Base-by-base conservation (phyloP, 2,113 vertebrate genomes). In the Scortum barcoo region DNA sequence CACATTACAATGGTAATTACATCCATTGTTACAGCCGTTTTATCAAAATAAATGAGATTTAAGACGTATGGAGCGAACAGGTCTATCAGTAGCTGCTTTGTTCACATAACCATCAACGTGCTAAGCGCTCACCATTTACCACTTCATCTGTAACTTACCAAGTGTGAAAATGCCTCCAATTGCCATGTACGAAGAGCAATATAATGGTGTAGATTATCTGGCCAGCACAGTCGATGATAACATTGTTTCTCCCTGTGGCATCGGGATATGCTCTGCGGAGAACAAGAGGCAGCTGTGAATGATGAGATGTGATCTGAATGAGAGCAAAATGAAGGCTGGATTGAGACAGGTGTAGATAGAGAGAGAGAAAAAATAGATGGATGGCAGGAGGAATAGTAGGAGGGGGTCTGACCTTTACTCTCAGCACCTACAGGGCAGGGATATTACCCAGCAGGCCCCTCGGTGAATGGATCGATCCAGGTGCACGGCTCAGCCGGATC, bases 401-500 rank as follows among this genome's bases (percentile, higher is more conserved):
- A 66, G 54, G 76, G 44, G 53, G 48, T 78, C 2, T 88, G 89
- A 92, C 90, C 91, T 93, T 94, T 90, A 77, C 38, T 82, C 72
- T 38, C 42, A 66, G 75, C 80, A 80, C 81, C 85, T 66, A 60
- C 58, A 61, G 76, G 53, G 44, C 54, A 48, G 62, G 63, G 53
- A 78, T 77, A 87, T 92, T 84, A 91, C 85, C 84, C 86, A 81
- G 88, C 76, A 86, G 84, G 61, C 78, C 63, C 36, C 62, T 77
- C 73, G 63, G 50, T 57, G 60, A 48, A 73, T 9, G 1, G 40
- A 91, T 93, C 58, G 69, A 94, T 91, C 50, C 73, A 81, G 76
- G 72, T 60, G 68, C 80, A 61, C 14, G 22, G 57, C 81, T 81
- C 80, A 67, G 75, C 14, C 28, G 8, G 68, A 88, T 93, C 90